phyloP scores from a whole-genome alignment of 2,888 invertebrate species.

The Chouioia cunea region DNA sequence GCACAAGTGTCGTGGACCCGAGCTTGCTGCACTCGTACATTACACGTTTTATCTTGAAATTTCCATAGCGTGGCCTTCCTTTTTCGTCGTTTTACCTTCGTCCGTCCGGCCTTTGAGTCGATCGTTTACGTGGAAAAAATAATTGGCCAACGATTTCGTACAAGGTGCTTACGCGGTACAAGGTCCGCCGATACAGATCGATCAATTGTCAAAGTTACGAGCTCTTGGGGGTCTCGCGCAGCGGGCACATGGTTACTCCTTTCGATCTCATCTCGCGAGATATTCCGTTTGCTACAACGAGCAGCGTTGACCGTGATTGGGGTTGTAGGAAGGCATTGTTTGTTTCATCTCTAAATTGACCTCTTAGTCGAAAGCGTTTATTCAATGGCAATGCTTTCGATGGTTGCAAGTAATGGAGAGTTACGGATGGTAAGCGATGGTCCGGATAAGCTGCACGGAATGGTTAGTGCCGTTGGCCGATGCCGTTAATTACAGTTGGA shows the following conservation, averaged over 20 bases:
- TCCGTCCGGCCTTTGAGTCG: too few species aligned
- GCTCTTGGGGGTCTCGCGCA: not conserved
- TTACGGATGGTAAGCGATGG: too few species aligned
- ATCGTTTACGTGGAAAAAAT: too few species aligned
- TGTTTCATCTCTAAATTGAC: conserved; percentile 3
- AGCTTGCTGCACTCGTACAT: not conserved
- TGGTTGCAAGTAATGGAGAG: too few species aligned
- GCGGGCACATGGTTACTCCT: not conserved
- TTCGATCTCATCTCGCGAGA: not conserved
- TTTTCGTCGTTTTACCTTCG: not conserved
- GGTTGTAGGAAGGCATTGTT: not conserved
- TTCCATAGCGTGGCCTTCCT: not conserved
- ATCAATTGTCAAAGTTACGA: not conserved
- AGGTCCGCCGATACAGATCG: not conserved
- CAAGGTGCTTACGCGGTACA: not conserved
- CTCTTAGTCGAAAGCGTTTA: not conserved
- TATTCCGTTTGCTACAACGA: conserved; percentile 3
- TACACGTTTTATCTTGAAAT: conserved; percentile 7
- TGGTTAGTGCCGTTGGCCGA: conserved; percentile 12
- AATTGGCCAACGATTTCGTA: not conserved
- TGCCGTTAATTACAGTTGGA: not conserved
- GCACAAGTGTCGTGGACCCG: conserved; percentile 24
- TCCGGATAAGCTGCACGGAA: too few species aligned
- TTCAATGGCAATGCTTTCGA: conserved; percentile 6
- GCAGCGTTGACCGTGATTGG: not conserved